These are phyloP conservation scores for Apodemia mormo DNA, from an alignment of 2,888 invertebrate species.

Conservation along the genomic window DNA sequence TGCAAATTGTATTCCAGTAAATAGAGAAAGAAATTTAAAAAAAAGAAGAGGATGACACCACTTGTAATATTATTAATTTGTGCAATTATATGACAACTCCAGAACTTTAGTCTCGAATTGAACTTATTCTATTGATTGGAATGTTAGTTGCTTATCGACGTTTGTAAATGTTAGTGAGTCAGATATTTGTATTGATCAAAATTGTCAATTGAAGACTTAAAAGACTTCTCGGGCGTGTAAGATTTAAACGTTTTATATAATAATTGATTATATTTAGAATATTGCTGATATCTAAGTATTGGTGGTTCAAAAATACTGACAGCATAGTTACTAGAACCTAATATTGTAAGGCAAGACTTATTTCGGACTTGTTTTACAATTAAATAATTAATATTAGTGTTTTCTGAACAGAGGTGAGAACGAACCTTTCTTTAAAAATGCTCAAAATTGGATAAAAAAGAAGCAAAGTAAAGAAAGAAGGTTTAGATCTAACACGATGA, in stretches of 20 bases:
- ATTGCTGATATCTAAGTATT: slow-evolving; percentile 34
- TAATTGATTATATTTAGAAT: slow-evolving; percentile 28
- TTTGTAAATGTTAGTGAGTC: background rate
- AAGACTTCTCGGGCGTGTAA: background rate
- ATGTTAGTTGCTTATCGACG: background rate
- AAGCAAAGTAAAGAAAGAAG: no score
- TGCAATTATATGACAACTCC: background rate
- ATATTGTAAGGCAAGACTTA: background rate
- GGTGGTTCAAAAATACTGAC: slow-evolving; percentile 36
- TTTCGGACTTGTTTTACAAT: background rate
- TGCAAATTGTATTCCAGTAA: no score
- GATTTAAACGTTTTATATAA: slow-evolving; percentile 21
- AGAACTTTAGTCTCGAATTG: background rate
- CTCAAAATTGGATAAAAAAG: no score
- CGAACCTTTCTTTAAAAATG: no score
- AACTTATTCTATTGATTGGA: background rate
- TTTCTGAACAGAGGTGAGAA: no score
- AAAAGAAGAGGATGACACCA: no score
- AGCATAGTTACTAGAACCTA: slow-evolving; percentile 23
- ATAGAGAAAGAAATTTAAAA: no score
- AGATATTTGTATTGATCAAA: background rate
- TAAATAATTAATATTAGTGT: background rate
- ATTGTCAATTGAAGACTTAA: slow-evolving; percentile 8
- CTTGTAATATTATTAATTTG: no score
- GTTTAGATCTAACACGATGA: no score